Evolutionary conservation across 2,113 vertebrate genomes (phyloP).

Genomic region (Charina bottae): DNA sequence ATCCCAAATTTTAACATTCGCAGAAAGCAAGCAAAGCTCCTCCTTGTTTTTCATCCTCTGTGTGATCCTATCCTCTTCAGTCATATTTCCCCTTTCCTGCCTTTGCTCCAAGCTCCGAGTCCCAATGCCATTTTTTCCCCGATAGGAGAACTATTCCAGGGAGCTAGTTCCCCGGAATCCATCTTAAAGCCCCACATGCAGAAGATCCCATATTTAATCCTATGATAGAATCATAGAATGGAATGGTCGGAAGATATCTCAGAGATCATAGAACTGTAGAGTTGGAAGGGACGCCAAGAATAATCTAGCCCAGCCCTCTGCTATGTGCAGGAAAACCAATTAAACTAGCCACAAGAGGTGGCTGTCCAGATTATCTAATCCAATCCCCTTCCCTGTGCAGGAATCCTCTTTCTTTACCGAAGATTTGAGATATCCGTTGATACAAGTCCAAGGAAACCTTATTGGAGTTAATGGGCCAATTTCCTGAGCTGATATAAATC

Average conservation of each 20-base stretch:
- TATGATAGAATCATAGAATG: neutral
- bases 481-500: neutral
- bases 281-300: neutral
- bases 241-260: neutral
- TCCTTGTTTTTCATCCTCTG: neutral
- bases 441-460: neutral
- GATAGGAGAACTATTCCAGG: too few relatives aligned
- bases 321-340: neutral
- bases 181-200: neutral
- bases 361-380: neutral
- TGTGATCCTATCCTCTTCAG: neutral
- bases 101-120: neutral
- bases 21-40: neutral
- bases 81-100: neutral
- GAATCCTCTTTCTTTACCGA: neutral
- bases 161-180: neutral
- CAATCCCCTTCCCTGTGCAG: neutral
- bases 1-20: neutral
- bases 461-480: neutral
- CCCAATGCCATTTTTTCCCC: neutral
- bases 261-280: neutral
- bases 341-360: neutral
- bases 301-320: neutral
- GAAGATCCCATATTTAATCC: neutral
- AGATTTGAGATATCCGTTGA: neutral